Conservation (phyloP, 2,113 vertebrate species). For the Myocastor coypus region DNA sequence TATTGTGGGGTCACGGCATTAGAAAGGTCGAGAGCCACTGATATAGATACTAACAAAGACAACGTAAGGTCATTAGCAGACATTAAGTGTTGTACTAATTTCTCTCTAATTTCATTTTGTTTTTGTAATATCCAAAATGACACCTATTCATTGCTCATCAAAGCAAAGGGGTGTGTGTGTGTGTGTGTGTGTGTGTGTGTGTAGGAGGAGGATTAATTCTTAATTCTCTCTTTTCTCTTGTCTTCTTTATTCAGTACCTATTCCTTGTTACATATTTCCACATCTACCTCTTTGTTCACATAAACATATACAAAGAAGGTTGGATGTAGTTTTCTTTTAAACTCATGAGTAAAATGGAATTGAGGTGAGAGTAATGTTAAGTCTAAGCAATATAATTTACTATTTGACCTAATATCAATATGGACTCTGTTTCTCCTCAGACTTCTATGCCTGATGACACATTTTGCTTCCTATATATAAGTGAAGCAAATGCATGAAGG, state of each 20-base stretch:
- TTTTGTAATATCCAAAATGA: not conserved
- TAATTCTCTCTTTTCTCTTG: not conserved
- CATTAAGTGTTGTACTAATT: not conserved
- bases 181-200: not conserved
- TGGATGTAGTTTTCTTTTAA: not conserved
- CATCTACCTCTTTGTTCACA: not conserved
- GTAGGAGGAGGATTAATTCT: not conserved
- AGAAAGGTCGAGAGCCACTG: too few relatives aligned
- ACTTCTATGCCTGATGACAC: slow-evolving; percentile 4
- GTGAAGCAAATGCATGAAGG: slow-evolving; percentile 4
- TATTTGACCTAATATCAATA: slow-evolving; percentile 29
- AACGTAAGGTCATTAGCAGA: not conserved
- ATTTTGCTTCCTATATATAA: slow-evolving; percentile 46
- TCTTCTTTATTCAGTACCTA: not conserved
- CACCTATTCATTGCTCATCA: not conserved
- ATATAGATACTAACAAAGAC: not conserved
- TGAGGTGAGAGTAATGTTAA: slow-evolving; percentile 35
- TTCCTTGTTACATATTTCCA: not conserved
- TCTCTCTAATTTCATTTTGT: not conserved
- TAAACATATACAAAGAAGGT: not conserved
- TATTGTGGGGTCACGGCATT: too few relatives aligned
- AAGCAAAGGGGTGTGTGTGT: not conserved
- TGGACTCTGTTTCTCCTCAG: slow-evolving; percentile 18
- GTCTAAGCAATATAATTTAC: not conserved
- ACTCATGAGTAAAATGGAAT: slow-evolving; percentile 1